Conservation (phyloP, 2,797 vertebrate genomes). For the Lerista edwardsae region DNA sequence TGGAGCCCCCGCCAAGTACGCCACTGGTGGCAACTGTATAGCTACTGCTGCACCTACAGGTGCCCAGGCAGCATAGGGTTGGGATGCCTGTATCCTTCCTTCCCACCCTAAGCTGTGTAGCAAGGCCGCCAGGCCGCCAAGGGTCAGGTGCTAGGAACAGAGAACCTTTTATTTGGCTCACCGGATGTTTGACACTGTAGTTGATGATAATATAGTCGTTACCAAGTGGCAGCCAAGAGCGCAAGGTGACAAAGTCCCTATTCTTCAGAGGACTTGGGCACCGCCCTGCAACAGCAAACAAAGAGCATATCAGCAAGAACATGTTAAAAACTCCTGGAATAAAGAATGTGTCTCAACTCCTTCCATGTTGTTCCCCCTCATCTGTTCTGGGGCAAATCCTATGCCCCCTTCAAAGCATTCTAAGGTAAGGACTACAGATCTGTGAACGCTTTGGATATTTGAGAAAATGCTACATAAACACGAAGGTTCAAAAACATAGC, state of each 20-base stretch:
- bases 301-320: background rate
- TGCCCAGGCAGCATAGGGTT: too few species aligned
- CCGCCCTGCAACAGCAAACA: slow-evolving; percentile 77
- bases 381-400: background rate
- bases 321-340: background rate
- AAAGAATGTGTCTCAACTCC: background rate
- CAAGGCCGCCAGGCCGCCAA: background rate
- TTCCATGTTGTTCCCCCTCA: too few species aligned
- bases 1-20: too few species aligned
- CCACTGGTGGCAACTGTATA: too few species aligned
- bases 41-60: too few species aligned
- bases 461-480: background rate
- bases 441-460: background rate
- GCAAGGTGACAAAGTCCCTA: slow-evolving; percentile 89
- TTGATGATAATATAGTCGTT: slow-evolving; percentile 91
- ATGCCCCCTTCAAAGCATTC: too few species aligned
- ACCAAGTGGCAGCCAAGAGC: slow-evolving; percentile 89
- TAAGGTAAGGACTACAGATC: too few species aligned
- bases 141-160: background rate
- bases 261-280: slow-evolving; percentile 88
- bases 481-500: background rate
- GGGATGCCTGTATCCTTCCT: background rate
- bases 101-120: background rate
- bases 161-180: slow-evolving; percentile 66
- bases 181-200: slow-evolving; percentile 92